Evolutionary conservation across 1,140 invertebrate genomes (phyloP).

Genomic region (Pseudoatta argentina): DNA sequence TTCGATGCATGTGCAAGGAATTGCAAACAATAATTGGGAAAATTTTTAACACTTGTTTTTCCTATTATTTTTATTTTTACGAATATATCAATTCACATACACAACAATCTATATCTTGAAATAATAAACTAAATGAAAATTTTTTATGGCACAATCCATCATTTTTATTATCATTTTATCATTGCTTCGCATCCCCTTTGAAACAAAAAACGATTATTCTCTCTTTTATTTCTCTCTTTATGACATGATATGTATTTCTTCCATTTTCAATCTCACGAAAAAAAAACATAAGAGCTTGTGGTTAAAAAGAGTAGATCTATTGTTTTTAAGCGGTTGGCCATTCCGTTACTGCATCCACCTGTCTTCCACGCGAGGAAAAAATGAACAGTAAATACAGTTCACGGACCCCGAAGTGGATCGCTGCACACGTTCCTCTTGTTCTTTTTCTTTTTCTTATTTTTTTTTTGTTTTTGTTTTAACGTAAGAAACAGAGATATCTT

Average conservation of each 20-base stretch:
- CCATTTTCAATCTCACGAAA: constrained; percentile 25
- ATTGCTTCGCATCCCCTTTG: background rate
- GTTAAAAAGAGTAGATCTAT: constrained; percentile 33
- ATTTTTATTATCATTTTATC: background rate
- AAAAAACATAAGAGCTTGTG: constrained; percentile 17
- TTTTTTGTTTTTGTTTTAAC: background rate
- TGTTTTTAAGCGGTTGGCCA: constrained; percentile 15
- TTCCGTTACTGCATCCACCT: constrained; percentile 24
- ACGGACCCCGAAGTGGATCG: constrained; percentile 37
- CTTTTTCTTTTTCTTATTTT: background rate
- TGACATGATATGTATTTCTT: constrained; percentile 17
- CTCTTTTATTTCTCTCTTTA: background rate
- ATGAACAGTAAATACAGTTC: constrained; percentile 14
- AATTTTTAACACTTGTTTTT: background rate
- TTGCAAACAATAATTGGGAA: background rate
- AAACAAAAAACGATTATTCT: background rate
- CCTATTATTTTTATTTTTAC: background rate
- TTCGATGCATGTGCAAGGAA: background rate
- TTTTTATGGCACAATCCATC: background rate
- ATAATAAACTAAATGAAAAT: background rate
- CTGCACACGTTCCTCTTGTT: constrained; percentile 27
- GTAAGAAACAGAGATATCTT: constrained; percentile 1
- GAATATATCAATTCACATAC: background rate
- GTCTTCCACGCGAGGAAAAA: constrained; percentile 19
- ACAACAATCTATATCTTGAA: background rate